Percentiles rank a stretch among this genome's conserved stretches.
These are phyloP conservation scores for Pogonomyrmex barbatus DNA, from an alignment of 1,140 invertebrate genomes.

Conservation along the genomic window DNA sequence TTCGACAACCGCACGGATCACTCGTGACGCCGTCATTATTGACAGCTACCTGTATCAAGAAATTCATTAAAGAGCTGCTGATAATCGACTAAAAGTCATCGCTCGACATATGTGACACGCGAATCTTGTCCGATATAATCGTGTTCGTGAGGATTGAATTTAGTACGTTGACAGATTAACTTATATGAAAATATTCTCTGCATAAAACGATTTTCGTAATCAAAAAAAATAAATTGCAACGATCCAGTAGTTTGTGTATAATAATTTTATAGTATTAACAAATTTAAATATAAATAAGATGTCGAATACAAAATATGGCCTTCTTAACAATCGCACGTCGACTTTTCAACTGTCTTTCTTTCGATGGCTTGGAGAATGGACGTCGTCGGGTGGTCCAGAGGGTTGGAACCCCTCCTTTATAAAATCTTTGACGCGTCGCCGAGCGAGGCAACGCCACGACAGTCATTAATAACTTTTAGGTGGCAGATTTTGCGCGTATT, in stretches of 20 bases:
- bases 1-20: slow-evolving; percentile 29
- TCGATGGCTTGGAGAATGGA: slow-evolving; percentile 61
- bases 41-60: slow-evolving; percentile 33
- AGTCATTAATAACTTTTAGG: slow-evolving; percentile 87
- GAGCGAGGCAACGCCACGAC: slow-evolving; percentile 72
- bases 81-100: slow-evolving; percentile 33
- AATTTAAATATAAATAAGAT: slow-evolving; percentile 2
- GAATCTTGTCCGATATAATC: slow-evolving; percentile 9
- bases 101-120: not conserved
- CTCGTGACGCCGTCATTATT: slow-evolving; percentile 16
- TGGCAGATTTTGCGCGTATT: slow-evolving; percentile 86
- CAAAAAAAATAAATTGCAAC: not conserved
- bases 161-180: not conserved
- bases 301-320: not conserved
- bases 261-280: not conserved
- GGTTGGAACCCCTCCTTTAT: slow-evolving; percentile 77
- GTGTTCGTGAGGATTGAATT: not conserved
- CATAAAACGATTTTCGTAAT: not conserved
- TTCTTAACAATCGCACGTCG: slow-evolving; percentile 21
- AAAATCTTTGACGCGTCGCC: slow-evolving; percentile 85
- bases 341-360: slow-evolving; percentile 68
- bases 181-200: not conserved
- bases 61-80: slow-evolving; percentile 33
- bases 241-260: not conserved
- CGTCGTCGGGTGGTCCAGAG: slow-evolving; percentile 64